Evolutionary conservation across 2,113 vertebrate species (phyloP).

Genomic region (Peromyscus maniculatus): DNA sequence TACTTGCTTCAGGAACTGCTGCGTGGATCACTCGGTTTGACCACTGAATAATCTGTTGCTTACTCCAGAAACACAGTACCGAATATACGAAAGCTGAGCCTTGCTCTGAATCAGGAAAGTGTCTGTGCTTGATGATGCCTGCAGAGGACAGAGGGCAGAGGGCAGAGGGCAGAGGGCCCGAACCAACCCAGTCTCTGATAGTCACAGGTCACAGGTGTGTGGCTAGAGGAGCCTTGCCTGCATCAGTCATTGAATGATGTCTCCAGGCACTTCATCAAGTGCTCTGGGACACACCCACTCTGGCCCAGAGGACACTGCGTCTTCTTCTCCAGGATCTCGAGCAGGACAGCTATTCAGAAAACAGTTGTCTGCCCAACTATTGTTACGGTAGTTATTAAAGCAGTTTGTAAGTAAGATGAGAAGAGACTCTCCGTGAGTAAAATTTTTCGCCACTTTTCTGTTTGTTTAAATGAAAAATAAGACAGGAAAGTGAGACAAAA

Average conservation of each 20-base stretch:
- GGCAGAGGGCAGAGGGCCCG: background rate
- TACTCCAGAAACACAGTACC: background rate
- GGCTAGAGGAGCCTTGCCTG: background rate
- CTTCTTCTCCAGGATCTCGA: background rate
- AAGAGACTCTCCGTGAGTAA: background rate
- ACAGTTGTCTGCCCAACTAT: background rate
- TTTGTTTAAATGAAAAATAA: conserved; percentile 56
- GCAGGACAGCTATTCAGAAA: background rate
- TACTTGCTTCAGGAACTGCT: background rate
- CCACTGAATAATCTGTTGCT: background rate
- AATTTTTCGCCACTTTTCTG: background rate
- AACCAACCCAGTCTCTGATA: background rate
- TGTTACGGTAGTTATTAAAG: background rate
- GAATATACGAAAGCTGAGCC: background rate
- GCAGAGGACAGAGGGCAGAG: background rate
- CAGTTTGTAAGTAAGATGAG: background rate
- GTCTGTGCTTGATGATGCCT: background rate
- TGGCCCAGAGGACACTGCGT: background rate
- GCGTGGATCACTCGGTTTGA: background rate
- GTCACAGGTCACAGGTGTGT: background rate
- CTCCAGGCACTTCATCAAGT: background rate
- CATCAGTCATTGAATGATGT: background rate
- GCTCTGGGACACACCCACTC: background rate
- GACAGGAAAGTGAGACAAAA: background rate
- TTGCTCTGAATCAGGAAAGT: background rate